Conservation (phyloP, 2,888 invertebrate genomes). For the Bruchidius siliquastri region DNA sequence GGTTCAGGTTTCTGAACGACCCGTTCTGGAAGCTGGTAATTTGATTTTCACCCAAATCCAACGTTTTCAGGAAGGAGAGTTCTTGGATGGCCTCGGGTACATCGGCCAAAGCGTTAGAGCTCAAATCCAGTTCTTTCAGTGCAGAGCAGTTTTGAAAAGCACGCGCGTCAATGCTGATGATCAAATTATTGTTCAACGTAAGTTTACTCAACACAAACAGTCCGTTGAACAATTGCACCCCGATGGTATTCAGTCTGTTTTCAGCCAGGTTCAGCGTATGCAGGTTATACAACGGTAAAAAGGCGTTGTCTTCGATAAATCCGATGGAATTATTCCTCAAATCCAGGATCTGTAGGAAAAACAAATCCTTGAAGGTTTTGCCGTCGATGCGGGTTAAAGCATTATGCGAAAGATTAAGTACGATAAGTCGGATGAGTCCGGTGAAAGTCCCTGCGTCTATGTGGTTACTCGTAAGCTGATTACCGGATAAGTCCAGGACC, state of each 20-base stretch:
- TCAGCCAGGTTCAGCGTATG: constrained; percentile 86
- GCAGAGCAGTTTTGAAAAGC: constrained; percentile 86
- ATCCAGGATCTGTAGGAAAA: constrained; percentile 80
- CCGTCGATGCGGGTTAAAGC: constrained; percentile 78
- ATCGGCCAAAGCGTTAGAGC: constrained; percentile 76
- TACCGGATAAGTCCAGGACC: constrained; percentile 78
- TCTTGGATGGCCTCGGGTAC: constrained; percentile 81
- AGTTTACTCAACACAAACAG: constrained; percentile 78
- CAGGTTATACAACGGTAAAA: constrained; percentile 80
- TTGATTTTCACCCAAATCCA: constrained; percentile 90
- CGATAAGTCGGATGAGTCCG: constrained; percentile 77
- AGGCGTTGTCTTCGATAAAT: constrained; percentile 84
- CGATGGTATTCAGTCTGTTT: constrained; percentile 77
- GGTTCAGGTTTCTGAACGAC: constrained; percentile 78
- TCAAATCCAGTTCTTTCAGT: constrained; percentile 82
- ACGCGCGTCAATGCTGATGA: constrained; percentile 71
- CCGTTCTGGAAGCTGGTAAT: constrained; percentile 79
- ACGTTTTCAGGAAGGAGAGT: constrained; percentile 75
- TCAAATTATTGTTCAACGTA: constrained; percentile 79
- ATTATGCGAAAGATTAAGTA: constrained; percentile 81
- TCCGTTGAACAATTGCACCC: constrained; percentile 77
- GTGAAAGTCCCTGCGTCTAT: constrained; percentile 81
- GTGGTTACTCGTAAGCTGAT: constrained; percentile 79
- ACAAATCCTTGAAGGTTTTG: constrained; percentile 80
- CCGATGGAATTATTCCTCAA: constrained; percentile 83